A percentile compares a stretch with the other conserved stretches of the same genome.
Evolutionary conservation across 2,113 vertebrate species (phyloP).

Genomic region (Cyanistes caeruleus): DNA sequence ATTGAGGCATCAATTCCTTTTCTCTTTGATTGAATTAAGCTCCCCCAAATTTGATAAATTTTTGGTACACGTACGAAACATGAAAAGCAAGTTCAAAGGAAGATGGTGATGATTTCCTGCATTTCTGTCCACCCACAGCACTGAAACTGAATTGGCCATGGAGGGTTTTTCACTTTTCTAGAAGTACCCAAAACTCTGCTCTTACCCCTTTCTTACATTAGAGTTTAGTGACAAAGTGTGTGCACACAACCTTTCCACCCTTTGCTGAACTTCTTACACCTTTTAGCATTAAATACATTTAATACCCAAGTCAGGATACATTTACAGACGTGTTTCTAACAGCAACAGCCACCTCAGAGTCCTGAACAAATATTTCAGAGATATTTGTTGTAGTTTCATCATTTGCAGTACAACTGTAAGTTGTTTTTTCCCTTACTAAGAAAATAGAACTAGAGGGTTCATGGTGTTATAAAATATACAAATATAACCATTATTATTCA

Average conservation of each 20-base stretch:
- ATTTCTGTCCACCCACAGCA: neutral
- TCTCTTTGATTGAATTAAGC: neutral
- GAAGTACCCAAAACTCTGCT: neutral
- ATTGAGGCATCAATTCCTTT: neutral
- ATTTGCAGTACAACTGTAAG: neutral
- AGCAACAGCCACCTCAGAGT: neutral
- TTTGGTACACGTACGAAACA: neutral
- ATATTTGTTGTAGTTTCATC: neutral
- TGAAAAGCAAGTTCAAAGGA: neutral
- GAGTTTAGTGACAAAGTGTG: neutral
- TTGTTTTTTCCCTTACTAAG: neutral
- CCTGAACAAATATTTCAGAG: neutral
- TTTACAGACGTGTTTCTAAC: neutral
- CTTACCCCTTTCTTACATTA: neutral
- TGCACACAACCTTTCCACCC: fast-evolving
- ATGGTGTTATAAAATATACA: neutral
- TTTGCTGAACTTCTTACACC: neutral
- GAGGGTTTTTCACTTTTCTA: neutral
- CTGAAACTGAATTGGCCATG: neutral
- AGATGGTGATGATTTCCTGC: neutral
- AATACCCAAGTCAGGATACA: neutral
- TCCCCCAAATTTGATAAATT: neutral
- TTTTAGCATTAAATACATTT: neutral
- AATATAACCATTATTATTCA: neutral
- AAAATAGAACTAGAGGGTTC: neutral